A percentile compares a stretch with the other conserved stretches of the same genome.
Conservation (phyloP, 2,888 invertebrate genomes). For the Palloptera scutellata region DNA sequence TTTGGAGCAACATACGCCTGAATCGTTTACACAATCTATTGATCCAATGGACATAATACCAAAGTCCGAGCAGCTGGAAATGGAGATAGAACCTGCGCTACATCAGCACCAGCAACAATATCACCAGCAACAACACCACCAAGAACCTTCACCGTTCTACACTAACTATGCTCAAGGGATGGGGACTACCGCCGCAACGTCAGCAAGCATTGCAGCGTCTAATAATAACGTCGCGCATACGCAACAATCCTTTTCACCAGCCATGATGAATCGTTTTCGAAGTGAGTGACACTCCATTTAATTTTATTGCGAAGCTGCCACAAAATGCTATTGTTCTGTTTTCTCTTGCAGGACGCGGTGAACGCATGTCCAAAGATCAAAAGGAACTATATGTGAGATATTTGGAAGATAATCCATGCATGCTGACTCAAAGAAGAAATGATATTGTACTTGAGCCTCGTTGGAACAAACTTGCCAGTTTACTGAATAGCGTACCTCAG, state of each 20-base stretch:
- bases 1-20: slow-evolving; percentile 48
- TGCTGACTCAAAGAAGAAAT: slow-evolving; percentile 57
- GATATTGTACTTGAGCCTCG: slow-evolving; percentile 54
- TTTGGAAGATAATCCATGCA: slow-evolving; percentile 59
- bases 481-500: slow-evolving; percentile 57
- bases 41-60: slow-evolving; percentile 60
- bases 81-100: slow-evolving; percentile 41
- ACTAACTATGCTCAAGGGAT: slow-evolving; percentile 36
- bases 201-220: background rate
- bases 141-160: slow-evolving; percentile 46
- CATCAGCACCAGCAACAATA: slow-evolving; percentile 44
- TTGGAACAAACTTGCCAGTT: slow-evolving; percentile 54
- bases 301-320: background rate
- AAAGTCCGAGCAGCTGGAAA: slow-evolving; percentile 52
- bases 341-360: slow-evolving; percentile 52
- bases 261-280: slow-evolving; percentile 54
- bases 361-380: slow-evolving; percentile 59
- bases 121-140: slow-evolving; percentile 43
- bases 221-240: slow-evolving; percentile 8
- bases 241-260: slow-evolving; percentile 53
- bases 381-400: slow-evolving; percentile 58
- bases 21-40: slow-evolving; percentile 56
- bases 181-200: background rate
- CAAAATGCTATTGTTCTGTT: slow-evolving; percentile 4
- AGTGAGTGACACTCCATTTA: slow-evolving; percentile 43